These are phyloP conservation scores for Nephotettix cincticeps DNA, from an alignment of 1,140 invertebrate genomes.

Conservation along the genomic window DNA sequence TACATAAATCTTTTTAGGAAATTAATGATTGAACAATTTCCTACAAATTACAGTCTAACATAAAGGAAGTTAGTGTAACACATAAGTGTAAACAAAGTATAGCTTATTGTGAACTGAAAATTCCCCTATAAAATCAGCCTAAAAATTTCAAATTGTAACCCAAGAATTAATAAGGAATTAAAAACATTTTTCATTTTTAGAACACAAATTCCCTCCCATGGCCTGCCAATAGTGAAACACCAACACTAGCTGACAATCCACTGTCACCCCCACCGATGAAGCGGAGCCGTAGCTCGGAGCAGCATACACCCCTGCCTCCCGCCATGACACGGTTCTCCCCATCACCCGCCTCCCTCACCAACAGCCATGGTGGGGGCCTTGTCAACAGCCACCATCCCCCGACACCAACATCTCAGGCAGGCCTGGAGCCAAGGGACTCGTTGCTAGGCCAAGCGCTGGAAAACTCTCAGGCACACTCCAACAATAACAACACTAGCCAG, in stretches of 20 bases:
- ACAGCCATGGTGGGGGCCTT: background rate
- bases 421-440: constrained; percentile 63
- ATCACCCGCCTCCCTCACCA: constrained; percentile 36
- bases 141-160: too few species aligned
- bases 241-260: constrained; percentile 10
- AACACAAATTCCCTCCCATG: constrained; percentile 38
- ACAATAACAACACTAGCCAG: constrained; percentile 16
- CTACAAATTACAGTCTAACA: too few species aligned
- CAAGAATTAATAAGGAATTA: too few species aligned
- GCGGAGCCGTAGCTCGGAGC: constrained; percentile 59
- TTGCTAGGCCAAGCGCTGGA: constrained; percentile 73
- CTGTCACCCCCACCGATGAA: constrained; percentile 59
- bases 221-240: constrained; percentile 29
- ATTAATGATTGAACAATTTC: too few species aligned
- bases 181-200: constrained; percentile 36
- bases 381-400: background rate
- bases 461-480: constrained; percentile 25
- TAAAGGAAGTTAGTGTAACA: too few species aligned
- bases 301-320: constrained; percentile 45
- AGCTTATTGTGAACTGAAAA: too few species aligned
- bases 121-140: too few species aligned
- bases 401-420: constrained; percentile 13
- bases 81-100: too few species aligned
- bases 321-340: constrained; percentile 49
- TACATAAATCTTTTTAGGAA: too few species aligned